These are phyloP conservation scores for Montipora efflorescens DNA, from an alignment of 64 coral and sea anemone genomes.

Conservation along the genomic window DNA sequence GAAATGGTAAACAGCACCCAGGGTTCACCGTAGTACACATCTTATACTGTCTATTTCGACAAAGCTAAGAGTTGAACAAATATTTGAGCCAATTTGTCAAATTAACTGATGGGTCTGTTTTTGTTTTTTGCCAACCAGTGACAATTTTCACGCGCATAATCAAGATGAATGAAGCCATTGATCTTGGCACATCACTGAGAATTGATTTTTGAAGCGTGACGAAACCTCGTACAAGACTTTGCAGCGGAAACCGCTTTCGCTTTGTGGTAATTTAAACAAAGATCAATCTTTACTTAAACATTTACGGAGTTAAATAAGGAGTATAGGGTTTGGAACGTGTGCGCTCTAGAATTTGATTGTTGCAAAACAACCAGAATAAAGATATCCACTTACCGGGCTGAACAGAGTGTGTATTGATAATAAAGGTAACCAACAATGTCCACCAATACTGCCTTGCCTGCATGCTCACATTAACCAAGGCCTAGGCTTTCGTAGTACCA, in stretches of 20 bases:
- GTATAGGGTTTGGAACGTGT: not conserved
- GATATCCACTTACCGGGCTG: conserved; percentile 55
- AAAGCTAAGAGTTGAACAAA: conserved; percentile 42
- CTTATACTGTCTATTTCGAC: conserved; percentile 11
- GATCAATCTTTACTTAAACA: conserved; percentile 1
- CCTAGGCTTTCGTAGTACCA: conserved; percentile 12
- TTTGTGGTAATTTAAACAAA: conserved; percentile 25
- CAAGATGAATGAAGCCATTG: conserved; percentile 46
- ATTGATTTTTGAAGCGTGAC: conserved; percentile 61
- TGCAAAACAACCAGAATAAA: conserved; percentile 37
- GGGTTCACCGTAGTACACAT: not conserved
- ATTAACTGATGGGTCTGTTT: not conserved
- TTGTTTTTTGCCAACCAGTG: not conserved
- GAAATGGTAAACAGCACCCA: conserved; percentile 37
- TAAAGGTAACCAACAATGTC: conserved; percentile 36
- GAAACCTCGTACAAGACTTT: conserved; percentile 29
- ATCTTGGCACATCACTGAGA: conserved; percentile 44
- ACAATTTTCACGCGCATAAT: conserved; percentile 33
- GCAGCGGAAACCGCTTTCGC: conserved; percentile 13
- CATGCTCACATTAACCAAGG: conserved; percentile 45
- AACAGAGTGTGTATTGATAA: conserved; percentile 44
- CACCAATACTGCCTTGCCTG: conserved; percentile 16
- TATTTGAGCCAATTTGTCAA: not conserved
- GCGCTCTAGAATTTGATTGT: conserved; percentile 1
- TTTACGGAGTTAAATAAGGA: conserved; percentile 25